Conservation (phyloP, 2,888 invertebrate genomes). For the Tetramorium bicarinatum region DNA sequence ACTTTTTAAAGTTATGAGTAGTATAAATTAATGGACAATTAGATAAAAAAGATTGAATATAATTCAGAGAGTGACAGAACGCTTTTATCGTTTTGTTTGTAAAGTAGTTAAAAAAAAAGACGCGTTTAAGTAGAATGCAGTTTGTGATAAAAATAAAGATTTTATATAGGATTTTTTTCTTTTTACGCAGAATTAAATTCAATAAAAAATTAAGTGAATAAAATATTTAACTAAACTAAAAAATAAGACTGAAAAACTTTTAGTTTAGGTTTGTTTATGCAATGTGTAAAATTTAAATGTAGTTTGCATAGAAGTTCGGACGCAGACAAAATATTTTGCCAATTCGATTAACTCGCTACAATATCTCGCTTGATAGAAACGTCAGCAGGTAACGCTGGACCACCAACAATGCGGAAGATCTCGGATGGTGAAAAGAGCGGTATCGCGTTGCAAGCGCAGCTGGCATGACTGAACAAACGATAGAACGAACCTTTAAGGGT, state of each 20-base stretch:
- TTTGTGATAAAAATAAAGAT: background rate
- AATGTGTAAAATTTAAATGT: background rate
- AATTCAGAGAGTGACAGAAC: background rate
- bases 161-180: background rate
- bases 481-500: constrained; percentile 68
- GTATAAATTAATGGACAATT: background rate
- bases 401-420: constrained; percentile 47
- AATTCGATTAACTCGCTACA: constrained; percentile 25
- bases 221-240: background rate
- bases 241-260: background rate
- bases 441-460: constrained; percentile 65
- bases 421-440: constrained; percentile 58
- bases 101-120: background rate
- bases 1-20: background rate
- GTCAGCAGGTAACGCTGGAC: constrained; percentile 44
- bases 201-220: background rate
- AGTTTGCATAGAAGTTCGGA: background rate
- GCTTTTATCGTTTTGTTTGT: background rate
- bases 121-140: too few species aligned
- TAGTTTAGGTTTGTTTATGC: background rate
- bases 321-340: background rate
- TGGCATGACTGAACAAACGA: constrained; percentile 76
- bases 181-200: background rate
- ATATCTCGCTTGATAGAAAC: constrained; percentile 27
- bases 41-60: background rate